Conservation (phyloP, 2,113 vertebrate species). For the Ailurus styani region DNA sequence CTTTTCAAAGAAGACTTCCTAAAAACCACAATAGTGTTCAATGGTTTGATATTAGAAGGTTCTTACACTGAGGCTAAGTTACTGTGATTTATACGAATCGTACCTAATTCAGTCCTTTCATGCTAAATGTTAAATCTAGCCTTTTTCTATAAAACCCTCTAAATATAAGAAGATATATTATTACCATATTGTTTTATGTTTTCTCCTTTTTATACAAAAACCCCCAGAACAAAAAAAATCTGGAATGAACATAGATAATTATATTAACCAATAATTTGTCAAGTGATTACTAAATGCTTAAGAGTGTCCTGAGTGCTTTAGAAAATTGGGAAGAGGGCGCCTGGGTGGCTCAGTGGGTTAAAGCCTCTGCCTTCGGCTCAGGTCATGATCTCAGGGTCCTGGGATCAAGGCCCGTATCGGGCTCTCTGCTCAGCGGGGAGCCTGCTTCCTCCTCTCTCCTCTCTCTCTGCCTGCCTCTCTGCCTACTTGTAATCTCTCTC, state of each 20-base stretch:
- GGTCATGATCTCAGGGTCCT: no score
- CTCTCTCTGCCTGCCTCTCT: no score
- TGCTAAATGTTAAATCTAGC: background rate
- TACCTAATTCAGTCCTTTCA: background rate
- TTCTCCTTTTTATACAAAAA: background rate
- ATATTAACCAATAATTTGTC: background rate
- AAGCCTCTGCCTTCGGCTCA: no score
- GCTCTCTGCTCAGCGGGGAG: no score
- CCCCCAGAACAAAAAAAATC: background rate
- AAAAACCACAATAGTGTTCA: background rate
- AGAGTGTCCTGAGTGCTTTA: background rate
- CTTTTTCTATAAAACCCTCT: background rate
- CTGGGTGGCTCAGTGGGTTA: no score
- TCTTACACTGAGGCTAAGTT: background rate
- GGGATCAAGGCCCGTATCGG: no score
- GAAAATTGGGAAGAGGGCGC: background rate
- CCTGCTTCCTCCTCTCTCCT: no score
- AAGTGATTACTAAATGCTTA: background rate
- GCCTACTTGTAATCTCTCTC: no score
- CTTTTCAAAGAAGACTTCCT: background rate
- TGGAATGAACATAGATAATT: background rate
- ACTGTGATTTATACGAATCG: background rate
- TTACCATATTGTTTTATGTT: background rate
- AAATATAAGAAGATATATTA: background rate
- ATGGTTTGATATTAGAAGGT: background rate